Percentiles rank a stretch among this genome's conserved stretches.
Evolutionary conservation across 2,113 vertebrate genomes (phyloP).

Genomic region (Sialia sialis): DNA sequence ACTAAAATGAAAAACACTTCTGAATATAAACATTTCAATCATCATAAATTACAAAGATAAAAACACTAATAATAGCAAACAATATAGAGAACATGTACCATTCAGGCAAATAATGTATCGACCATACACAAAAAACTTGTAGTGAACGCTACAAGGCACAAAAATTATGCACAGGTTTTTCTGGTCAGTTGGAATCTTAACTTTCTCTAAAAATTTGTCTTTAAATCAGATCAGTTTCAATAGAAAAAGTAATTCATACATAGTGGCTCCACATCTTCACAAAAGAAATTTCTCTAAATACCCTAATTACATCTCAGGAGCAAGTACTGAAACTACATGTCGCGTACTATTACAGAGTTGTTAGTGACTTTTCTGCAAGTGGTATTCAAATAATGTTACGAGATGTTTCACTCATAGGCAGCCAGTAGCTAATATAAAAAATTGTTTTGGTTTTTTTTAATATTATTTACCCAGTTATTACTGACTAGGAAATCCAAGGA

Average conservation of each 20-base stretch:
- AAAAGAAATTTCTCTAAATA: neutral
- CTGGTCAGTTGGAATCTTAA: neutral
- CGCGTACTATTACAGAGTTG: neutral
- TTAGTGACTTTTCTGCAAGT: neutral
- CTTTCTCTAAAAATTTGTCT: neutral
- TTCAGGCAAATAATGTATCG: neutral
- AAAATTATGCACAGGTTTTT: neutral
- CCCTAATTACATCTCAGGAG: neutral
- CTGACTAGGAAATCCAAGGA: neutral
- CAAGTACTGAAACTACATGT: neutral
- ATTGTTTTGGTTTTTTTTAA: rapidly evolving
- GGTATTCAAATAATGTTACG: neutral
- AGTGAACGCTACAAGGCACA: neutral
- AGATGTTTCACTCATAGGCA: neutral
- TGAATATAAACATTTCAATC: neutral
- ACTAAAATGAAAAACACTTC: neutral
- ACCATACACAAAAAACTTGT: neutral
- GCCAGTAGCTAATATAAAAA: neutral
- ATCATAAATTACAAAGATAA: neutral
- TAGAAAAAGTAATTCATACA: neutral
- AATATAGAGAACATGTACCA: neutral
- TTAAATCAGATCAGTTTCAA: neutral
- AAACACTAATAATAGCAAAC: neutral
- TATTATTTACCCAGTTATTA: neutral
- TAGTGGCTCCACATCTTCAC: neutral